Base-by-base conservation (phyloP, 2,113 vertebrate genomes). In the Misgurnus mizolepis region DNA sequence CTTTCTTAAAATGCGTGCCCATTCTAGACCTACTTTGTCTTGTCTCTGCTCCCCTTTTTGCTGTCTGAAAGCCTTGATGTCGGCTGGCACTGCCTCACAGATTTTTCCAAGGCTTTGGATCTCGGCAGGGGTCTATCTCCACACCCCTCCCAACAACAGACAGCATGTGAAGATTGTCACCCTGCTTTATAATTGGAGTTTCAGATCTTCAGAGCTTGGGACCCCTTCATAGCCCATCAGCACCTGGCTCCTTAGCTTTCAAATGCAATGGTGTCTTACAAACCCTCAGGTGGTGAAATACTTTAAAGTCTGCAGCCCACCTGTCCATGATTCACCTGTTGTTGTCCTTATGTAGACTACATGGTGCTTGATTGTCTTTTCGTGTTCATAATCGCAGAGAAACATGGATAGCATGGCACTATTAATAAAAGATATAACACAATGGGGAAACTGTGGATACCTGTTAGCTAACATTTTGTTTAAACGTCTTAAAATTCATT, bases 71-170 rank as follows among this genome's bases (percentile, higher is more conserved):
- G 69, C 83, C 83, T 84, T 84, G 79, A 81, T 78, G 79, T 78
- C 68, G 47, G 73, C 74, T 81, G 79, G 83, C 83, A 78, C 74
- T 81, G 56, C 62, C 79, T 80, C 83, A 78, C 70, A 81, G 75
- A 71, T 45, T 75, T 77, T 84, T 79, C 61, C 83, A 81, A 34
- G 45, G 62, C 79, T 66, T 84, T 84, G 83, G 79, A 81, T 84
- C 83, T 84, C 83, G 39, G 75, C 74, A 78, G 74, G 83, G 79
- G 83, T 80, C 79, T 78, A 81, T 77, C 83, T 77, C 67, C 67
- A 47, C 68, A 72, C 68, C 83, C 79, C 75, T 67, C 67, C 75
- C 67, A 76, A 69, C 41, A 76, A 62, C 64, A 76, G 65, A n/a
- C 80, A 76, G 72, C 66, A 76, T 68, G 72, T 56, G 71, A 75